Evolutionary conservation across 2,113 vertebrate genomes (phyloP), one percentile per base, ranked within the genome.

Genomic region (Dicaeum eximium): DNA sequence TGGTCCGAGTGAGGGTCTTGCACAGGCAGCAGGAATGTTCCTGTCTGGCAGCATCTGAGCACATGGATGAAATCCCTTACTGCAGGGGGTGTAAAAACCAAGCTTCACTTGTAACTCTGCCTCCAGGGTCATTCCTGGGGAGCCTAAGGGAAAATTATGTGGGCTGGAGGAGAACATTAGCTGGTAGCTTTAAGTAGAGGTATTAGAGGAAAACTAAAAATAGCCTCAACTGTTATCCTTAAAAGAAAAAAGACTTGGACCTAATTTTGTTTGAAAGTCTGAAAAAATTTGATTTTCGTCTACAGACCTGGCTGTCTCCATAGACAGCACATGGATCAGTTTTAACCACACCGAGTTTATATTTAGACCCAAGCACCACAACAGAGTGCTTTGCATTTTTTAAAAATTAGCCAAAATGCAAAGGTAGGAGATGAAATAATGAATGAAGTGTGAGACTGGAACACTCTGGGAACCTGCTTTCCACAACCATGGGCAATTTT

Each of bases 1-100:
- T 0, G 1, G n/a, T 57, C 50, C 1, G 0, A 11, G 37, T 3
- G 4, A 56, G 54, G 17, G 33, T 62, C n/a, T 33, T 7, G 0
- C 28, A 13, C 24, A 31, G 75, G 71, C 56, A 61, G 53, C 58
- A 66, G 80, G 13, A 45, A 25, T 10, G 1, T 18, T 19, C 22
- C 57, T 25, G 9, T 27, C 42, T 72, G 61, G 66, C 38, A 53
- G 38, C 44, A 27, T 27, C 44, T 74, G 53, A 61, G 37, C 40
- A 61, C 25, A 10, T 4, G 20, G 10, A 37, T 50, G 45, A 61
- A 53, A 47, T 23, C 38, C 13, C 42, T 50, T 27, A 47, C 58
- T 5, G 9, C 30, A 77, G 67, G 37, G 20, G 8, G 5, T 30
- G 27, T 7, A 18, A 78, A 25, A 35, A 18, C 25, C 15, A 22